Evolutionary conservation across 1,140 invertebrate species (phyloP), one percentile per base, ranked within the genome.

Genomic region (Luehdorfia chinensis): DNA sequence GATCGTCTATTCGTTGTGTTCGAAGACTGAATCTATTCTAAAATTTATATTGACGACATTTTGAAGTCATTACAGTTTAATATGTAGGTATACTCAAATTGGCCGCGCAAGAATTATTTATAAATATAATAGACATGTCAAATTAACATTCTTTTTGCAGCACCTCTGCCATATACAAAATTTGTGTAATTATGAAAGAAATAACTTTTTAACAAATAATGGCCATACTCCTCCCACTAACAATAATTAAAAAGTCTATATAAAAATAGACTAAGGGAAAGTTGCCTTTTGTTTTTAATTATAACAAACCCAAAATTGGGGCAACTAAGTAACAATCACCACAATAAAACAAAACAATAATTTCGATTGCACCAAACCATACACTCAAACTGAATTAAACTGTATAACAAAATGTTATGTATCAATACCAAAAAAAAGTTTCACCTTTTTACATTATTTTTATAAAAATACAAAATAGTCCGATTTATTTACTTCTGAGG

Each of bases 341-440:
- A 45, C 30, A 28, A 14, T 27, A 18, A 34, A 21, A 47, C 50
- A 52, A 60, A 50, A 31, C 59, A 47, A 48, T 50, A 58, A 61
- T 66, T 66, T 55, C 34, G 54, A 73, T 78, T 70, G 68, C 68
- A 78, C 70, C 70, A 49, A 54, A 66, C 51, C 62, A 71, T 44
- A 54, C 63, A 70, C 67, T 67, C 65, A 66, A 21, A 37, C 9
- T 12, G 34, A 3, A 34, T 11, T 21, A 16, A n/a, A n/a, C n/a
- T n/a, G n/a, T n/a, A n/a, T n/a, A n/a, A n/a, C n/a, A n/a, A n/a
- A n/a, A n/a, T n/a, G n/a, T n/a, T n/a, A n/a, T n/a, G n/a, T n/a
- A n/a, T n/a, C n/a, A n/a, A n/a, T n/a, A n/a, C n/a, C n/a, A n/a
- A n/a, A n/a, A n/a, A n/a, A n/a, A n/a, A n/a, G n/a, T n/a, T n/a